Evolutionary conservation across 2,888 invertebrate genomes (phyloP).

Genomic region (Creontiades dilutus): DNA sequence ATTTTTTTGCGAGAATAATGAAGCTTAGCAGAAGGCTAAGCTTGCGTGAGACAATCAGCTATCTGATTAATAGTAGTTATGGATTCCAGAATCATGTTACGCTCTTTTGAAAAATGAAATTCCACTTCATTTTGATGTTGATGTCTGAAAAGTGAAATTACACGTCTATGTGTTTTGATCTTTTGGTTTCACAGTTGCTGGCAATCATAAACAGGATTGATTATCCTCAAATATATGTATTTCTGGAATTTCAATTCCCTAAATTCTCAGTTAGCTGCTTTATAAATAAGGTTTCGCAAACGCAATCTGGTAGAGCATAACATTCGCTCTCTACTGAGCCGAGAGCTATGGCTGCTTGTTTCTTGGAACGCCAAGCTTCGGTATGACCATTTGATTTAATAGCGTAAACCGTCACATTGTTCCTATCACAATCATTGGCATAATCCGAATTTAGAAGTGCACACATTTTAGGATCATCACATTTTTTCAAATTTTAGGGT

Average conservation of each 20-base stretch:
- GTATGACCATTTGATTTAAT: background rate
- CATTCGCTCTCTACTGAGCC: constrained; percentile 21
- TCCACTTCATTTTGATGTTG: no score
- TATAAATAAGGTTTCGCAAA: constrained; percentile 35
- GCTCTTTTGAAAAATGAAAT: no score
- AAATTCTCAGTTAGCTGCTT: background rate
- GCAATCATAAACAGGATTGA: no score
- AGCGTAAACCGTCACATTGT: constrained; percentile 10
- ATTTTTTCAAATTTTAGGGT: constrained; percentile 42
- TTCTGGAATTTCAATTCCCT: background rate
- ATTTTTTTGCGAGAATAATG: no score
- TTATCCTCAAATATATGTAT: background rate
- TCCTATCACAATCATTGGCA: constrained; percentile 11
- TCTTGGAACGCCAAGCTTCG: constrained; percentile 9
- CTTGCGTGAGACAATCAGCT: no score
- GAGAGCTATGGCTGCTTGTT: background rate
- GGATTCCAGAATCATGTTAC: no score
- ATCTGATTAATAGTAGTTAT: no score
- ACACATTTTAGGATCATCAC: constrained; percentile 10
- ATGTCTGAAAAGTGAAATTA: no score
- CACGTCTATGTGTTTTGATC: no score
- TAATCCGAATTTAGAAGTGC: constrained; percentile 30
- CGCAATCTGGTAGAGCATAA: constrained; percentile 34
- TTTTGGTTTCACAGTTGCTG: no score
- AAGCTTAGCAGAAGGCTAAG: no score